These are phyloP conservation scores for Merluccius polli DNA, from an alignment of 2,797 vertebrate species.

Conservation along the genomic window DNA sequence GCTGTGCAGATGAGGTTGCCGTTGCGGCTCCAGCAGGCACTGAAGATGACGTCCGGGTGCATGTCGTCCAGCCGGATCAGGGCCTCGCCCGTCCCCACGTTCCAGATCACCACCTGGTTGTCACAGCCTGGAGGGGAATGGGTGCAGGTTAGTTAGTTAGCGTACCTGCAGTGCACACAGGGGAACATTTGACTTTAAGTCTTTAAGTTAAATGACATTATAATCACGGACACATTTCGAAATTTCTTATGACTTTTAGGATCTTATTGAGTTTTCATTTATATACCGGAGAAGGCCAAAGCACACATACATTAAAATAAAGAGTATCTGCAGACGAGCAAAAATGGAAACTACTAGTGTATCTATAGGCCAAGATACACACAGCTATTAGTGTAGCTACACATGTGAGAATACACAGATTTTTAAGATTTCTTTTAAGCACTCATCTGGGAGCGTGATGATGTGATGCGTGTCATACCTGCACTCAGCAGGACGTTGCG, in stretches of 20 bases:
- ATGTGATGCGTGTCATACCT: slow-evolving; percentile 68
- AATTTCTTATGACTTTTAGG: too few relatives aligned
- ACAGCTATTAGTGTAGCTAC: too few relatives aligned
- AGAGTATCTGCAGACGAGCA: too few relatives aligned
- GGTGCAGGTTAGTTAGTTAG: background rate
- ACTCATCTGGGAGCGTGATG: too few relatives aligned
- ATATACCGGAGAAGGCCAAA: slow-evolving; percentile 22
- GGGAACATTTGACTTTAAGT: background rate
- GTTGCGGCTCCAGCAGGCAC: slow-evolving; percentile 93
- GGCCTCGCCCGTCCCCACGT: slow-evolving; percentile 90
- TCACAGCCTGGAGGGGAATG: slow-evolving; percentile 79
- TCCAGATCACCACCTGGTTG: slow-evolving; percentile 94
- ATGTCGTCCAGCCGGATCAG: slow-evolving; percentile 92
- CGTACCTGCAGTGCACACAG: too few relatives aligned
- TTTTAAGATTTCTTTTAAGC: too few relatives aligned
- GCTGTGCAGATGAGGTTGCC: slow-evolving; percentile 94
- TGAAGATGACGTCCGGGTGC: slow-evolving; percentile 96
- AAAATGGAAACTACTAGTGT: too few relatives aligned
- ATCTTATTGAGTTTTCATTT: too few relatives aligned
- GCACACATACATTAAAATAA: slow-evolving; percentile 13
- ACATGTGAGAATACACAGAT: too few relatives aligned
- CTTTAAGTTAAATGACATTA: too few relatives aligned
- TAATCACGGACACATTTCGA: too few relatives aligned
- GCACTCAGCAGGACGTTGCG: slow-evolving; percentile 96
- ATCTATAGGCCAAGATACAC: too few relatives aligned